Evolutionary conservation across 2,797 vertebrate species (phyloP).

Genomic region (Dryobates pubescens): DNA sequence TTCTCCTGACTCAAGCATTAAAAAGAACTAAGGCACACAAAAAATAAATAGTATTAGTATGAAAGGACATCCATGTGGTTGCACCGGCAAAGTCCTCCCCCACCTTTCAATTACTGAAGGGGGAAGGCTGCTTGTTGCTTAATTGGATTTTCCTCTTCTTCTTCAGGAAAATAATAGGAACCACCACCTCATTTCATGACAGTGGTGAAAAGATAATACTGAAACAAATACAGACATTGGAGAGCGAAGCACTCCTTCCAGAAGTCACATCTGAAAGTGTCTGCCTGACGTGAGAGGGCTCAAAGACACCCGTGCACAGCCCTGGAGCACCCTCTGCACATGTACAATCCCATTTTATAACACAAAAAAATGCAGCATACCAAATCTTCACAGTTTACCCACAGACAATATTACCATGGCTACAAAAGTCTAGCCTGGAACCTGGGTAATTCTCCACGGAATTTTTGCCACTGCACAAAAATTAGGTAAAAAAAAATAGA

Average conservation of each 20-base stretch:
- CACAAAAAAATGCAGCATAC: background rate
- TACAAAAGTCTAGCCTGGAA: background rate
- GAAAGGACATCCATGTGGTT: background rate
- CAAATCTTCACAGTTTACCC: background rate
- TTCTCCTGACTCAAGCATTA: background rate
- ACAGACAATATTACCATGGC: background rate
- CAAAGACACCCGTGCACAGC: fast-evolving
- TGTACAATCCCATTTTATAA: background rate
- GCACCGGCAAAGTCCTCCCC: background rate
- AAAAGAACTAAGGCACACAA: background rate
- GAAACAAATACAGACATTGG: background rate
- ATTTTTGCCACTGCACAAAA: background rate
- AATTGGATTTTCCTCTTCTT: background rate
- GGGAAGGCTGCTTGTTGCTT: background rate
- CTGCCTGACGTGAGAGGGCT: background rate
- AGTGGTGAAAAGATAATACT: background rate
- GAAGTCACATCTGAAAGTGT: background rate
- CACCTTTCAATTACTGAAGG: background rate
- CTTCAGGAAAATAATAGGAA: background rate
- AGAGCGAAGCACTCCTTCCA: background rate
- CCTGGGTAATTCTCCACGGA: background rate
- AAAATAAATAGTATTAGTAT: background rate
- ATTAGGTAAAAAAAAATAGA: too few species aligned
- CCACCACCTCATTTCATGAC: background rate
- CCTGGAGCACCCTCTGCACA: background rate